Evolutionary conservation across 2,113 vertebrate genomes (phyloP), one percentile per base, ranked within the genome.

Genomic region (Baryphthengus martii): DNA sequence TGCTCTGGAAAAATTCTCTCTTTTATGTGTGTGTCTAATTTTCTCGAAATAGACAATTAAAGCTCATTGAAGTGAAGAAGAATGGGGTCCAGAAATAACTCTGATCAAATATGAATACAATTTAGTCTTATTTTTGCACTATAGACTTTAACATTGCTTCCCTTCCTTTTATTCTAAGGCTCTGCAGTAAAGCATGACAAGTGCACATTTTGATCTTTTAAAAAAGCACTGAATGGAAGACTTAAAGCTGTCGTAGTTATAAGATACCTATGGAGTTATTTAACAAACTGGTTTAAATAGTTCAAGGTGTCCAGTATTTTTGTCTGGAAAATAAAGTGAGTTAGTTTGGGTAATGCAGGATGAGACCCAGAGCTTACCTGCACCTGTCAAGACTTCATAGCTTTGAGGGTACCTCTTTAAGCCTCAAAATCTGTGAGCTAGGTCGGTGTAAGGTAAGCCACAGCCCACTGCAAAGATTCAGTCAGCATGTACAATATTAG

Each of bases 41-140:
- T 95, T 85, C 88, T 89, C 70, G 72, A 63, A 96, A 78, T 61
- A 90, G 70, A 58, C 40, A 92, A 90, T 90, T 88, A 80, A 81
- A 53, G 29, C 19, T 82, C 35, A 90, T 45, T 84, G 79, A 90
- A 85, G 21, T 44, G 28, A 94, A 56, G 39, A 80, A 88, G 39
- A 86, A 85, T 59, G 70, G 85, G 66, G 31, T 66, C 61, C 17
- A 29, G 25, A 49, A 89, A 87, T 92, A 92, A 71, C 56, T 61
- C 33, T 53, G 29, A 74, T 75, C 13, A 66, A 83, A 16, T 80
- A 66, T 3, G 3, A 82, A 68, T 68, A 49, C 13, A 49, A 19
- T 82, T 80, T 44, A 37, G 47, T 84, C 76, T 75, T 89, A 31
- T n/a, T 93, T 93, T 90, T 94, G 56, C 19, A 24, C 31, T 59